Base-by-base conservation (phyloP, 2,113 vertebrate genomes). In the Muntiacus reevesi region DNA sequence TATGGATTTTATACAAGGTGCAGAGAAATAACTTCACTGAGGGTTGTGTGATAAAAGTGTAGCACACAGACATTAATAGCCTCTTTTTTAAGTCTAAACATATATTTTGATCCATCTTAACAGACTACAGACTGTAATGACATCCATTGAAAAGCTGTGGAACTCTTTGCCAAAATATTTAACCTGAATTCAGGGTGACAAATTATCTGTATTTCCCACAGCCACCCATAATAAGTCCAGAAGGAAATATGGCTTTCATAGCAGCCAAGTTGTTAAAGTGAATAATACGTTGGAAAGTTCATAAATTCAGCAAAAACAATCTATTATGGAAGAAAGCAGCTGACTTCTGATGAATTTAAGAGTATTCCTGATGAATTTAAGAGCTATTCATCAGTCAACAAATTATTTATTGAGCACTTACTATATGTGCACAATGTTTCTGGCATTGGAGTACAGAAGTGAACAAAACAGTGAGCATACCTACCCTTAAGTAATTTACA, bases 221-320 rank as follows among this genome's bases (percentile, higher is more conserved):
- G 76, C 85, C 23, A 45, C 76, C 23, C 25, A 43, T 28, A 74
- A 87, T 82, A 28, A 71, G 33, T 87, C 81, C 74, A 47, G 54
- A 92, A 97, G 50, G 43, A 96, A 84, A 95, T 55, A 74, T 1
- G 54, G 43, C 79, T 85, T 90, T 54, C 82, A 57, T 0, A 52
- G 21, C 16, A 95, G 25, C 9, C 94, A 90, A 17, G 25, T 36
- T 96, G n/a, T 57, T 90, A 52, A 84, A 88, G 82, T 96, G 87
- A 86, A 84, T 87, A 91, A 64, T 84, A 93, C 9, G 7, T 64
- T 17, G 28, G 21, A 95, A 90, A 45, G 23, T 25, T 94, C 92
- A 90, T 76, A 96, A 97, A 85, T 97, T 92, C 88, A 93, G 52
- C 40, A 79, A 97, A 87, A 89, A 91, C 47, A 43, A 40, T 16